phyloP scores from a whole-genome alignment of 1,140 invertebrate species.

The Papilio glaucus region DNA sequence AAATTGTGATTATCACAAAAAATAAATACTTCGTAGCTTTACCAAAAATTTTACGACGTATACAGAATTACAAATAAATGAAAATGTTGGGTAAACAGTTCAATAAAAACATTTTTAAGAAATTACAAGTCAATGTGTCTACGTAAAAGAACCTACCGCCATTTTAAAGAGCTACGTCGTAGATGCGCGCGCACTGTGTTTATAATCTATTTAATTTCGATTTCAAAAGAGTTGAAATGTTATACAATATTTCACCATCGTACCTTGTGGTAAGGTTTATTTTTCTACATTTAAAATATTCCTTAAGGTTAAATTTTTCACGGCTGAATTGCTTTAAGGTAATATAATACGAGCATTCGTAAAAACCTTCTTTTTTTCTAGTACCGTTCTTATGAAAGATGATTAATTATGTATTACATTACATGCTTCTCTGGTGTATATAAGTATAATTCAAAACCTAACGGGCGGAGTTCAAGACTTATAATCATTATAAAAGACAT shows the following conservation, averaged over 20 bases:
- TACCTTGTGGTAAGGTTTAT: not conserved
- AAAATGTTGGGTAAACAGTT: not conserved
- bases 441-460: no score
- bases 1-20: not conserved
- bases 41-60: not conserved
- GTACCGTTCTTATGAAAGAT: no score
- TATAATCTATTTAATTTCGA: conserved; percentile 33
- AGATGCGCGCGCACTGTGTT: conserved; percentile 45
- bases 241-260: not conserved
- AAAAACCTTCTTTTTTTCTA: not conserved
- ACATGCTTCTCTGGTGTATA: no score
- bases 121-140: conserved; percentile 10
- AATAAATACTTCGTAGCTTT: not conserved
- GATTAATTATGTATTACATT: no score
- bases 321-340: not conserved
- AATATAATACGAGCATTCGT: not conserved
- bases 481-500: no score
- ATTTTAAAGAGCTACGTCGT: conserved; percentile 49
- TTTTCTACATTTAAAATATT: not conserved
- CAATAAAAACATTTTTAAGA: not conserved
- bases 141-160: conserved; percentile 54
- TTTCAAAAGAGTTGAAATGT: not conserved
- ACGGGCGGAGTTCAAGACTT: no score
- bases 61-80: not conserved
- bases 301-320: not conserved